Evolutionary conservation across 2,113 vertebrate genomes (phyloP), one percentile per base, ranked within the genome.

Genomic region (Lepisosteus osseus): DNA sequence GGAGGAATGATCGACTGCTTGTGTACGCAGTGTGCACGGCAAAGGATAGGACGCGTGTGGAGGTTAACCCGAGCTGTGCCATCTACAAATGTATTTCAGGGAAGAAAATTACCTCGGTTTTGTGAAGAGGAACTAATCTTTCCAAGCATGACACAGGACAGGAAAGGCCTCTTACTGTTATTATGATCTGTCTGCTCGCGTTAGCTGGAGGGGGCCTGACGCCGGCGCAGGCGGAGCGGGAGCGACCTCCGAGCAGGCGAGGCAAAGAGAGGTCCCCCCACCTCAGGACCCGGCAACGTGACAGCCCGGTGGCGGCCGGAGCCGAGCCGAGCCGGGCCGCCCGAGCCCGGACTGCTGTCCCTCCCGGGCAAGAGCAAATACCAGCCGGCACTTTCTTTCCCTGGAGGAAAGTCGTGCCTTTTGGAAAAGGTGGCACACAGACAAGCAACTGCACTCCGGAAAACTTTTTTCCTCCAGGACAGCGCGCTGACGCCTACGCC

Each of bases 71-170:
- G 82, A 84, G 85, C 63, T 57, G 84, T 85, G 84, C 76, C 68
- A 79, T 86, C 88, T 86, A 86, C 86, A 92, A 90, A 92, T 88
- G 88, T 87, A 87, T 90, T 88, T 87, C 84, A 86, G 86, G 78
- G 83, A 84, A 88, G 90, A 86, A 90, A 90, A 90, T 90, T 84
- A 90, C 87, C 90, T 89, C 78, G 82, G 87, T 89, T 91, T 90
- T 86, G 84, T 90, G 89, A 85, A 90, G 90, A 87, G 88, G 89
- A 93, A 93, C 90, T 92, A 93, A 91, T 93, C 89, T 92, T 82
- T 88, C 87, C 85, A 86, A 87, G 87, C 87, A 89, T 92, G 91
- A 93, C 90, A 91, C 84, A 80, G 88, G 90, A 92, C 88, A 91
- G 89, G 87, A 89, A 86, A 86, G 88, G 85, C 86, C 90, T 91